Evolutionary conservation across 2,797 vertebrate genomes (phyloP), one percentile per base, ranked within the genome.

Genomic region (Trematomus bernacchii): DNA sequence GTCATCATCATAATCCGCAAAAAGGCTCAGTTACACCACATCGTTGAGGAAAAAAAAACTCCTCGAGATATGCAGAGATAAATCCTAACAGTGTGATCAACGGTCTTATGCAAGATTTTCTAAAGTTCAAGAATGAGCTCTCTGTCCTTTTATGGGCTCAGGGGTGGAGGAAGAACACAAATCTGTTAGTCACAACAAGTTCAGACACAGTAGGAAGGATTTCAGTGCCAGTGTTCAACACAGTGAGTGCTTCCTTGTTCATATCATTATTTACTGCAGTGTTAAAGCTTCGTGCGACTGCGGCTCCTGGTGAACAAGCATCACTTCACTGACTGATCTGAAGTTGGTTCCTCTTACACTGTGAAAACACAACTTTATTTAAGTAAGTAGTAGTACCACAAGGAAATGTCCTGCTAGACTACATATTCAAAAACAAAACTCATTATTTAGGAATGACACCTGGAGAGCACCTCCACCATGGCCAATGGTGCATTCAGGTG

Each of bases 61-160:
- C 42, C 76, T 73, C 19, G 7, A 66, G 75, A 70, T 71, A 66
- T 14, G 11, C 18, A 71, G n/a, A 37, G 52, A 69, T 43, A 27
- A 66, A 71, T 60, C 30, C 13, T 51, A 51, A 71, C 58, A 15
- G 70, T 57, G 74, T 71, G 61, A 80, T 79, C 75, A 23, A 33
- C 4, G 44, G 14, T 60, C 47, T 57, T 46, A 58, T 61, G 72
- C 53, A 55, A 68, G 57, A 57, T 66, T 66, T 85, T 65, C 68
- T 60, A 67, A 77, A 71, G 55, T 78, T 84, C 65, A 71, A 65
- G 23, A 62, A 61, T 55, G 64, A 75, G 66, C 75, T 75, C 30
- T 53, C 15, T 15, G 71, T 58, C 50, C 23, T 69, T 79, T 74
- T 67, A 67, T 62, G 71, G 50, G 47, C 55, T 55, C 48, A 55